These are phyloP conservation scores for Morpho deidamia DNA, from an alignment of 2,888 invertebrate genomes.

Conservation along the genomic window DNA sequence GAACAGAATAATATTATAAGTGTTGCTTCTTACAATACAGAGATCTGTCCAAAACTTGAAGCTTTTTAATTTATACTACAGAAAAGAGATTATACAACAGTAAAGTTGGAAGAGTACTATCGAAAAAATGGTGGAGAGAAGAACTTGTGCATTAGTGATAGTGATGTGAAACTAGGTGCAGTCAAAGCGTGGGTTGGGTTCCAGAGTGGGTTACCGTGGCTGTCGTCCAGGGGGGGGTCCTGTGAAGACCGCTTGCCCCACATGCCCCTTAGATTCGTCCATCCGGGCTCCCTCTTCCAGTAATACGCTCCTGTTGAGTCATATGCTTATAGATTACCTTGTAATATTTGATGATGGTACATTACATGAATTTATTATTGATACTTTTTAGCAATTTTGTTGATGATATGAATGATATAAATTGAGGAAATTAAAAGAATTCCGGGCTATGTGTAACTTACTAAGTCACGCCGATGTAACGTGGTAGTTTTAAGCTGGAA, in stretches of 20 bases:
- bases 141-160: conserved; percentile 8
- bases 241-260: conserved; percentile 84
- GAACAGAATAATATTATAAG: too few relatives aligned
- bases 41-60: too few relatives aligned
- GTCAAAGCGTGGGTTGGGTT: conserved; percentile 16
- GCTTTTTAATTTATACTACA: too few relatives aligned
- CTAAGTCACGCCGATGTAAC: too few relatives aligned
- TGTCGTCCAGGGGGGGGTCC: conserved; percentile 41
- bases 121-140: conserved; percentile 11
- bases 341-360: not conserved
- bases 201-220: conserved; percentile 49
- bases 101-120: conserved; percentile 1
- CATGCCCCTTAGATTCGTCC: conserved; percentile 88
- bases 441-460: too few relatives aligned
- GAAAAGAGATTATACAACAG: too few relatives aligned
- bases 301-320: conserved; percentile 80
- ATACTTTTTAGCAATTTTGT: too few relatives aligned
- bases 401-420: too few relatives aligned
- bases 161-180: conserved; percentile 8
- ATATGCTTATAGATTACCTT: conserved; percentile 10
- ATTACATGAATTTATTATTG: too few relatives aligned
- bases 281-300: conserved; percentile 88
- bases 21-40: too few relatives aligned
- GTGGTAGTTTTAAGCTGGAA: too few relatives aligned
- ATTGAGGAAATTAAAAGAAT: too few relatives aligned